These are phyloP conservation scores for Drosophila littoralis DNA, from an alignment of 1,140 invertebrate genomes.

Conservation along the genomic window DNA sequence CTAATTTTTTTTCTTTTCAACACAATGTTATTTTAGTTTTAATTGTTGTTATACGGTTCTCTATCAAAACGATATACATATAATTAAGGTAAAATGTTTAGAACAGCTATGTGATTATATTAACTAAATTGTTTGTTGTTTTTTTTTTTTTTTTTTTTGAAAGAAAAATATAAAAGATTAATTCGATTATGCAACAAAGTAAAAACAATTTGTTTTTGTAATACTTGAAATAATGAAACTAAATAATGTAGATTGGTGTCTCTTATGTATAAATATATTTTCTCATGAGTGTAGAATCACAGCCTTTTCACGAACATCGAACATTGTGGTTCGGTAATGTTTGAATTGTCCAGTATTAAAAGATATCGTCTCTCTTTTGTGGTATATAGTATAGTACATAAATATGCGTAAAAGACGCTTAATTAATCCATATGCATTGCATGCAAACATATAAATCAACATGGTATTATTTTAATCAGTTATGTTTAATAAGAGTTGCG, in stretches of 20 bases:
- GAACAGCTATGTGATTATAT: conserved; percentile 65
- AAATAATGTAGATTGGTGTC: conserved; percentile 39
- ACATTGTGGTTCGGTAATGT: conserved; percentile 61
- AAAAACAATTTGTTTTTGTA: conserved; percentile 35
- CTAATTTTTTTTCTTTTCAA: conserved; percentile 65
- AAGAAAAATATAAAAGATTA: conserved; percentile 64
- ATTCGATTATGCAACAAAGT: conserved; percentile 52
- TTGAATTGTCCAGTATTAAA: conserved; percentile 76
- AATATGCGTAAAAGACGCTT: conserved; percentile 33
- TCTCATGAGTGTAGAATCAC: conserved; percentile 83
- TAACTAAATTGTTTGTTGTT: conserved; percentile 45
- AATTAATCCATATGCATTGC: conserved; percentile 44
- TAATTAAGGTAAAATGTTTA: conserved; percentile 60
- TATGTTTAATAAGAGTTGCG: conserved; percentile 59
- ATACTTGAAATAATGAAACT: conserved; percentile 64
- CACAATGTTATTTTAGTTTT: conserved; percentile 53
- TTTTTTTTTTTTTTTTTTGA: conserved; percentile 32
- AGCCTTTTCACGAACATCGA: conserved; percentile 73
- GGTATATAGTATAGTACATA: conserved; percentile 51
- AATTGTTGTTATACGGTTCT: conserved; percentile 46
- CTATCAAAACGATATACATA: conserved; percentile 51
- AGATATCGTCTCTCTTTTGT: conserved; percentile 45
- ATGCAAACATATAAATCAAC: conserved; percentile 19
- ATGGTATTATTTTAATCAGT: conserved; percentile 52
- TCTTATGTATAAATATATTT: conserved; percentile 68